Evolutionary conservation across 2,797 vertebrate species (phyloP).

Genomic region (Notamacropus eugenii): DNA sequence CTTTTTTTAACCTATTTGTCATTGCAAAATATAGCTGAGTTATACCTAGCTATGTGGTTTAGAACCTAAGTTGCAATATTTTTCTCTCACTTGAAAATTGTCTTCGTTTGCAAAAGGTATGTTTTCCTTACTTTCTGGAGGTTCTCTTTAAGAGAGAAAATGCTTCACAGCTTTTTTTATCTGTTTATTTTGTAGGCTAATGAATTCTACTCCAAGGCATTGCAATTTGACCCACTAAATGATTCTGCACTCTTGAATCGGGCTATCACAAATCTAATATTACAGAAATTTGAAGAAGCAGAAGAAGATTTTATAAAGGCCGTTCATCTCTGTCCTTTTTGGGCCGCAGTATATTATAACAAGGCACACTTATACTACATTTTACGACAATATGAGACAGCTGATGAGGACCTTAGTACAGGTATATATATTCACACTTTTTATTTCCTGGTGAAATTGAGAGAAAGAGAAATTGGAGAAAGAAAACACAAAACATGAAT

Average conservation of each 20-base stretch:
- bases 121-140: constrained; percentile 44
- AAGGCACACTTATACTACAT: constrained; percentile 83
- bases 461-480: too few species aligned
- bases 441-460: constrained; percentile 31
- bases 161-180: constrained; percentile 31
- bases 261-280: constrained; percentile 84
- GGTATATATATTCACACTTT: constrained; percentile 72
- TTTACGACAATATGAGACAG: constrained; percentile 83
- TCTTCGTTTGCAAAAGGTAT: constrained; percentile 37
- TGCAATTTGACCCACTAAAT: constrained; percentile 84
- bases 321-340: constrained; percentile 82
- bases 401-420: constrained; percentile 84
- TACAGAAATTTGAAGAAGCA: constrained; percentile 85
- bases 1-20: not conserved
- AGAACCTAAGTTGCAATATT: constrained; percentile 30
- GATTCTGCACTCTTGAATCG: constrained; percentile 86
- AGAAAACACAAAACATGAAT: too few species aligned
- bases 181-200: constrained; percentile 82
- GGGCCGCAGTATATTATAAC: constrained; percentile 85
- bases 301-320: constrained; percentile 86
- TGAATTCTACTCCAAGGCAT: constrained; percentile 85
- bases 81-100: not conserved
- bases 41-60: constrained; percentile 2
- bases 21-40: constrained; percentile 10
- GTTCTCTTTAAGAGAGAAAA: not conserved